Percentiles rank a stretch among this genome's conserved stretches.
Conservation (phyloP, 1,140 invertebrate species). For the Procambarus clarkii region DNA sequence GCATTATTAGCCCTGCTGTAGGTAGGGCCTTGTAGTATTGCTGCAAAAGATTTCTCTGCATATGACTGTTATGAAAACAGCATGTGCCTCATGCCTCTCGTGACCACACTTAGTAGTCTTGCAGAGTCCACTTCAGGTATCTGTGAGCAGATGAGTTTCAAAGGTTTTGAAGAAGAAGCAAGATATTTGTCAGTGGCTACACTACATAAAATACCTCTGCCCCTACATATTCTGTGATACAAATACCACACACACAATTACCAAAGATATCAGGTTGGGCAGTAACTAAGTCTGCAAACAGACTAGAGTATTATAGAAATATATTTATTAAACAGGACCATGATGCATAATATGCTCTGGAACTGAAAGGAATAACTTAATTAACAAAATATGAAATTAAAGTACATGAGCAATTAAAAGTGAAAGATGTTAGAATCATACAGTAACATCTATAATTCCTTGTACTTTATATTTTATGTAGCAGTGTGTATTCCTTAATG, state of each 20-base stretch:
- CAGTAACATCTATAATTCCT: too few relatives aligned
- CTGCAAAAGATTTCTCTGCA: constrained; percentile 9
- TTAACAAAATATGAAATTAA: too few relatives aligned
- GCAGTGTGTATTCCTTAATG: too few relatives aligned
- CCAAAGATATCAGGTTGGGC: background rate
- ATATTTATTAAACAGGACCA: background rate
- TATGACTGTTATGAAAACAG: constrained; percentile 66
- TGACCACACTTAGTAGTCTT: background rate
- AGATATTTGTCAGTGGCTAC: background rate
- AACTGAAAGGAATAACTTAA: background rate
- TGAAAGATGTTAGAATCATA: too few relatives aligned
- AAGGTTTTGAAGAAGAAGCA: background rate
- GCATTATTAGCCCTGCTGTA: constrained; percentile 23
- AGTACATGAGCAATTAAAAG: too few relatives aligned
- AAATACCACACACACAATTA: background rate
- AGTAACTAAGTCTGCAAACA: background rate
- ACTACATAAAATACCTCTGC: background rate
- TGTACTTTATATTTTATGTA: too few relatives aligned
- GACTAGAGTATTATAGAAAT: background rate
- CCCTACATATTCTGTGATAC: background rate
- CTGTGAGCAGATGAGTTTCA: background rate
- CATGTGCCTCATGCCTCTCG: constrained; percentile 10
- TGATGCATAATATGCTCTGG: background rate
- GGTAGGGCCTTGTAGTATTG: constrained; percentile 25
- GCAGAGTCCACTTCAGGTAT: background rate